Base-by-base conservation (phyloP, 2,888 invertebrate species). In the Deroplatys truncata region DNA sequence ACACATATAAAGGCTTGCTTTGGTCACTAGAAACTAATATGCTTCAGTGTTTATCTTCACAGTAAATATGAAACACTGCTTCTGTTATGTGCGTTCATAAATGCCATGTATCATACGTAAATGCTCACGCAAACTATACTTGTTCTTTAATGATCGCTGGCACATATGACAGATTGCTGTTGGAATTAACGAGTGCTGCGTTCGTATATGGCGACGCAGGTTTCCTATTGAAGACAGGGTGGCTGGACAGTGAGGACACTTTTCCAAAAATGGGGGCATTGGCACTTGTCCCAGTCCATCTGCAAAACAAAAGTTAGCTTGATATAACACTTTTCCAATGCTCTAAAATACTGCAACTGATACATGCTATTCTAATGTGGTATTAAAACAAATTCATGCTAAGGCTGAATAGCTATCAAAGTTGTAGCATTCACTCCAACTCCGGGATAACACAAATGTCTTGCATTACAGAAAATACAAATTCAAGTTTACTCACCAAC, bases 71-170 rank as follows among this genome's bases (percentile, higher is more conserved):
- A 13, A 43, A 43, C 43, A 43, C 10, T 43, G 43, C 20, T 72
- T 7, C 56, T 20, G 56, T 72, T 72, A 72, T 7, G 25, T 20
- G 25, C 56, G 56, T 20, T 72, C 56, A 72, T 72, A 72, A 20
- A 72, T 72, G 25, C 35, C 87, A 85, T 91, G 91, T 15, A 91
- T 89, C 72, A 88, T 88, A 84, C 91, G 84, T 8, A 85, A 86
- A 85, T 91, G 91, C 84, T 91, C 90, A 13, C 90, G 87, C 16
- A 90, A 86, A 35, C 90, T 90, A 89, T 91, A 91, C 84, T 91
- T 91, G 84, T 90, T 91, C 88, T 91, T 90, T 85, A 90, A 91
- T 28, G 86, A 35, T 13, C 90, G 89, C 25, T 88, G 82, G 85
- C 91, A 91, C 35, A 88, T 85, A 9, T 84, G 85, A 49, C 91